Evolutionary conservation across 2,797 vertebrate genomes (phyloP), one percentile per base, ranked within the genome.

Genomic region (Buphagus erythrorhynchus): DNA sequence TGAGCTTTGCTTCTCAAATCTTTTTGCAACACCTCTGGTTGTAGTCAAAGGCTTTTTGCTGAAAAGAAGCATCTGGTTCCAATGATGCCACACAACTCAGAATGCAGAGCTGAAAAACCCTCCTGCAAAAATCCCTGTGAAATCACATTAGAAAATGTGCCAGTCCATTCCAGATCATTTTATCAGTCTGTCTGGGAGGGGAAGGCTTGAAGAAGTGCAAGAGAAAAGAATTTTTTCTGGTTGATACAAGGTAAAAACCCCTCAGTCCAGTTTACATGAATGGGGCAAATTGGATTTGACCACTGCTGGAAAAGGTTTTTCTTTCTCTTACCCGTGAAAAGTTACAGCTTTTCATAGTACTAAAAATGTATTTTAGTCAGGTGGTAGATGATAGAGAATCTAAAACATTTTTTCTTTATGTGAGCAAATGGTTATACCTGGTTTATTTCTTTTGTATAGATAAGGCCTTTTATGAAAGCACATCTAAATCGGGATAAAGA

Each of bases 381-480:
- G 19, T 78, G 46, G 9, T 25, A 77, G 80, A 35, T 38, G 9
- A 58, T 12, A 59, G 12, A 73, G 62, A 75, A 80, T 48, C 9
- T 3, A 28, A 90, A 92, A 35, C 4, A 19, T 51, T 45, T 94
- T 90, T 84, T 78, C 42, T 57, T 76, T 52, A 16, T 84, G 78
- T 66, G 77, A 89, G 43, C 71, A 90, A 72, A 87, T 89, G 14
- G 18, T 95, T 75, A 75, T 73, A 78, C 28, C 11, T n/a, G 16
- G 19, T 67, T 86, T 46, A 3, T 95, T 74, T 79, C 9, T 91
- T 94, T 61, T 94, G 10, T 95, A 62, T 90, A 99, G 99, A 99
- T 99, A 97, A 98, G 99, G 62, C 99, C 99, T 45, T 99, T 99
- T 95, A 99, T 99, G 99, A 99, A 99, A 98, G 99, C 99, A 24